These are phyloP conservation scores for Diadema setosum DNA, from an alignment of 35 echinoderm and acorn worm genomes.

Conservation along the genomic window DNA sequence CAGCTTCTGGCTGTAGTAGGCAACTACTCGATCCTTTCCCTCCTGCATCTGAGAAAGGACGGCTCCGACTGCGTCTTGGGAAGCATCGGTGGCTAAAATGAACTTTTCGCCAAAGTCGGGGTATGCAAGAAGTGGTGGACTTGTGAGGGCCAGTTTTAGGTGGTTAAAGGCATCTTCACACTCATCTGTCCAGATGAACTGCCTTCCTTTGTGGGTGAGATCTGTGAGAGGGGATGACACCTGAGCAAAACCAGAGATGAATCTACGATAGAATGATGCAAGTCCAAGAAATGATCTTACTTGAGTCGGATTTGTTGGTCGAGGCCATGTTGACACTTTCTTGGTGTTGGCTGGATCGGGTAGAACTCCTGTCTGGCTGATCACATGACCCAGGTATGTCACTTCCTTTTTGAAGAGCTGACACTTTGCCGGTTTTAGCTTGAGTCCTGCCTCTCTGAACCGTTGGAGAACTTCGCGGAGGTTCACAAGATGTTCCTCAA, in stretches of 20 bases:
- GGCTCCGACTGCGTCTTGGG: constrained; percentile 42
- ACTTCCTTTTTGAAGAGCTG: constrained; percentile 23
- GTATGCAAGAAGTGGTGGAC: constrained; percentile 55
- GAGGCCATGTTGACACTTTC: neutral
- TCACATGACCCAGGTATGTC: constrained; percentile 30
- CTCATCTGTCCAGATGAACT: constrained; percentile 3
- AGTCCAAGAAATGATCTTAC: constrained; percentile 5
- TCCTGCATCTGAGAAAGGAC: constrained; percentile 61
- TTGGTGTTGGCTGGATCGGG: constrained; percentile 11
- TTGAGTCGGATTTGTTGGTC: neutral
- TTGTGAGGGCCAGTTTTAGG: constrained; percentile 27
- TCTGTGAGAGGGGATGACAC: constrained; percentile 5
- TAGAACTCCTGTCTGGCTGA: neutral
- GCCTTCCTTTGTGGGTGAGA: neutral
- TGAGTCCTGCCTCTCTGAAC: constrained; percentile 30
- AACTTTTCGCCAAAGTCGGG: constrained; percentile 34
- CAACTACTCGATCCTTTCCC: constrained; percentile 44
- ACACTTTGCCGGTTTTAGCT: constrained; percentile 51
- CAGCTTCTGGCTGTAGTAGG: constrained; percentile 60
- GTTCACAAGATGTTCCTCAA: constrained; percentile 52
- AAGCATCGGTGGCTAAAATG: constrained; percentile 49
- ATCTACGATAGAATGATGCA: constrained; percentile 4
- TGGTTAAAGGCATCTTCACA: constrained; percentile 16
- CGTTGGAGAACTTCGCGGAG: neutral
- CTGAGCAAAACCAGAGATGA: neutral